Evolutionary conservation across 2,797 vertebrate species (phyloP).

Genomic region (Astyanax mexicanus): DNA sequence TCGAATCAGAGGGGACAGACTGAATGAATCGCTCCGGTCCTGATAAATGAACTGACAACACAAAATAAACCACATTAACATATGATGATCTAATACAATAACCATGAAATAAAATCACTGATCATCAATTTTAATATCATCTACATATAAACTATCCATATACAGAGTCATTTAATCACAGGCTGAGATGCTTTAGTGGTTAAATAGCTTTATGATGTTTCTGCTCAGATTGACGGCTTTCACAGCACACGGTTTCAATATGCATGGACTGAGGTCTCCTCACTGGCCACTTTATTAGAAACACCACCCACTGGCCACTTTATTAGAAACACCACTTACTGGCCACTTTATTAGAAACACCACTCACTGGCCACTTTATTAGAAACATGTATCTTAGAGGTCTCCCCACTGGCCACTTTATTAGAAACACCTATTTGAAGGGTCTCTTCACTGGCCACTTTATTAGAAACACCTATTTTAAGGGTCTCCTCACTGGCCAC

Average conservation of each 20-base stretch:
- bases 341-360: too few species aligned
- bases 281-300: too few species aligned
- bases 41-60: slow-evolving; percentile 42
- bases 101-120: slow-evolving; percentile 21
- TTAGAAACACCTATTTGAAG: too few species aligned
- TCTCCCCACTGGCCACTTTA: too few species aligned
- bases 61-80: slow-evolving; percentile 24
- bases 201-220: neutral
- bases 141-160: neutral
- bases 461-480: too few species aligned
- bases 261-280: too few species aligned
- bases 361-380: too few species aligned
- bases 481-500: too few species aligned
- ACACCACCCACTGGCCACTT: too few species aligned
- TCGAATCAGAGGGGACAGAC: slow-evolving; percentile 5
- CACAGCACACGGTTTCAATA: neutral
- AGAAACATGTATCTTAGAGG: too few species aligned
- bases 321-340: too few species aligned
- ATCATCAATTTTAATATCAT: neutral
- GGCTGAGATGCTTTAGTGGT: neutral
- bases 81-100: slow-evolving; percentile 7
- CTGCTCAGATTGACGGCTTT: neutral
- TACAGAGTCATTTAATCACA: slow-evolving; percentile 10
- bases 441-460: too few species aligned
- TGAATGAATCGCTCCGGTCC: slow-evolving; percentile 26